Conservation (phyloP, 2,888 invertebrate species). For the Agrochola lychnidis region DNA sequence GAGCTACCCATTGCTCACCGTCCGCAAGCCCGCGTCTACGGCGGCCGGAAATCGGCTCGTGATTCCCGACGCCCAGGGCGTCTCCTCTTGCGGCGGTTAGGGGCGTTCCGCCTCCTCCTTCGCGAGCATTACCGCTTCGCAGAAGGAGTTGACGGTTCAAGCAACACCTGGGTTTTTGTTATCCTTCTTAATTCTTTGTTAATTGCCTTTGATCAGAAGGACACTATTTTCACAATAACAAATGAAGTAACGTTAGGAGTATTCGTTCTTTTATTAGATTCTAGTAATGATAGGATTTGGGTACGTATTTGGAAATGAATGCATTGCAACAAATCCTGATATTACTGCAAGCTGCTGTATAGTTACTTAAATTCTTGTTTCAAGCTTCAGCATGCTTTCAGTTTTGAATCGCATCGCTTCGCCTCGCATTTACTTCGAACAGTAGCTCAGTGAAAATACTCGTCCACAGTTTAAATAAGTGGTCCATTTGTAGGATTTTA, state of each 20-base stretch:
- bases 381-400: not conserved
- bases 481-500: slow-evolving; percentile 68
- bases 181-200: not conserved
- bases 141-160: not conserved
- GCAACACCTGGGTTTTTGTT: not conserved
- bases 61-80: too few species aligned
- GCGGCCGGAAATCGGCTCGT: too few species aligned
- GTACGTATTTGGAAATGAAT: not conserved
- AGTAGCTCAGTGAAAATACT: slow-evolving; percentile 40
- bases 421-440: not conserved
- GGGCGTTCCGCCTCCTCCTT: too few species aligned
- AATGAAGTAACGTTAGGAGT: not conserved
- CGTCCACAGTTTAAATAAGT: slow-evolving; percentile 65
- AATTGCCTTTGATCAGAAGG: not conserved
- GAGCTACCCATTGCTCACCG: too few species aligned
- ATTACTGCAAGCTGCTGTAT: not conserved
- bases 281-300: not conserved
- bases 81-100: too few species aligned
- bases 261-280: not conserved
- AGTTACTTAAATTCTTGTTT: not conserved
- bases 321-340: not conserved
- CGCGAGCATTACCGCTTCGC: too few species aligned
- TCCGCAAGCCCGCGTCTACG: too few species aligned
- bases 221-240: not conserved
- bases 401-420: not conserved